Conservation (phyloP, 35 echinoderm and acorn worm genomes). For the Ophioderma brevispina region DNA sequence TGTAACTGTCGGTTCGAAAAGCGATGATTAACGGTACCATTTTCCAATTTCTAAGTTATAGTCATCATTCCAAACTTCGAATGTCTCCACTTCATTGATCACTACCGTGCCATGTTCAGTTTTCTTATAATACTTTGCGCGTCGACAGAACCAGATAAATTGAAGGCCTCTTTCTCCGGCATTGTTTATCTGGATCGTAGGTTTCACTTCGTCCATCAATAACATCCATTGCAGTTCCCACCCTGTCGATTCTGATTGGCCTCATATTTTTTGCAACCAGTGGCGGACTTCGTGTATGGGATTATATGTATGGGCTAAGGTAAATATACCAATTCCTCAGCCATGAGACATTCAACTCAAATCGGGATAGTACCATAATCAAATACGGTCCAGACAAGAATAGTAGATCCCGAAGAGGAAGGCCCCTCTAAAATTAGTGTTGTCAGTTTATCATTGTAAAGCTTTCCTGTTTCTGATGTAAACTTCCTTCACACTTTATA, state of each 20-base stretch:
- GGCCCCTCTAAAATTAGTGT: neutral
- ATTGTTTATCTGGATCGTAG: constrained; percentile 27
- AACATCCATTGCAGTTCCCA: neutral
- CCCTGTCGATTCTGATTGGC: neutral
- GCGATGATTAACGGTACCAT: neutral
- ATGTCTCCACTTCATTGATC: constrained; percentile 37
- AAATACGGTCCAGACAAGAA: constrained; percentile 1
- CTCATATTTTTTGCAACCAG: constrained; percentile 28
- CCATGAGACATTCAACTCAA: constrained; percentile 55
- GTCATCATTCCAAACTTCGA: constrained; percentile 49
- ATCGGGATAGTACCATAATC: neutral
- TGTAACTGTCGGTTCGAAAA: neutral
- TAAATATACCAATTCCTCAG: constrained; percentile 18
- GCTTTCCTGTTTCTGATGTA: neutral
- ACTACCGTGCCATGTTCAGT: neutral
- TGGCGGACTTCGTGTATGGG: neutral
- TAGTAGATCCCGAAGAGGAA: neutral
- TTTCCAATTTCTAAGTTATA: neutral
- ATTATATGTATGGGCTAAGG: neutral
- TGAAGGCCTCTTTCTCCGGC: constrained; percentile 1
- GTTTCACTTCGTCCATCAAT: constrained; percentile 25
- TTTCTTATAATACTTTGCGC: constrained; percentile 13
- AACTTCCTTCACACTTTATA: neutral
- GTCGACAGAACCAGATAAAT: constrained; percentile 58
- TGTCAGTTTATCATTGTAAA: neutral